Evolutionary conservation across 2,797 vertebrate genomes (phyloP).

Genomic region (Propithecus deckenii): DNA sequence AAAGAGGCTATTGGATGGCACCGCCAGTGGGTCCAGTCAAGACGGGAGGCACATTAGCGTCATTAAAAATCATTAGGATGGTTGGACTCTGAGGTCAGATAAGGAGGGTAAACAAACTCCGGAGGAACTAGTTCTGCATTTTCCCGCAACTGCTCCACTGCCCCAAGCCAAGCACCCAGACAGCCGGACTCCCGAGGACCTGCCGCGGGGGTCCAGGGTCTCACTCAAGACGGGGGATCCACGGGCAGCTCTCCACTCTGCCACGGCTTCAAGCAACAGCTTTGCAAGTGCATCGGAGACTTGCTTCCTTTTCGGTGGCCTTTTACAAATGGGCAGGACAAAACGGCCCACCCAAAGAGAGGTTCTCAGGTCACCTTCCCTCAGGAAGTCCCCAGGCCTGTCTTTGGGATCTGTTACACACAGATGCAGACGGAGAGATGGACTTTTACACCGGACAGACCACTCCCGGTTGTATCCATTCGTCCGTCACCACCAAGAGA

Average conservation of each 20-base stretch:
- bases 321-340: neutral
- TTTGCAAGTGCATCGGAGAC: rapidly evolving
- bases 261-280: rapidly evolving
- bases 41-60: neutral
- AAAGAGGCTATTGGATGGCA: neutral
- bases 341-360: neutral
- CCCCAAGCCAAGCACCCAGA: neutral
- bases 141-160: neutral
- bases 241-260: rapidly evolving
- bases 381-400: rapidly evolving
- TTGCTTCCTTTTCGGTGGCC: rapidly evolving
- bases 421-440: neutral
- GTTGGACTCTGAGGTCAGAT: conserved; percentile 19
- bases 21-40: neutral
- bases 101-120: neutral
- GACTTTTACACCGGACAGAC: rapidly evolving
- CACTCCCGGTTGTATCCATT: neutral
- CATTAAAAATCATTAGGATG: neutral
- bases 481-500: neutral
- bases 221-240: neutral
- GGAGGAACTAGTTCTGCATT: neutral
- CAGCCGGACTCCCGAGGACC: neutral
- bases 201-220: rapidly evolving
- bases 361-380: neutral
- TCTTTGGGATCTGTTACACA: too few species aligned